These are phyloP conservation scores for Xestoiulus laeticollis DNA, from an alignment of 2,888 invertebrate genomes.

Conservation along the genomic window DNA sequence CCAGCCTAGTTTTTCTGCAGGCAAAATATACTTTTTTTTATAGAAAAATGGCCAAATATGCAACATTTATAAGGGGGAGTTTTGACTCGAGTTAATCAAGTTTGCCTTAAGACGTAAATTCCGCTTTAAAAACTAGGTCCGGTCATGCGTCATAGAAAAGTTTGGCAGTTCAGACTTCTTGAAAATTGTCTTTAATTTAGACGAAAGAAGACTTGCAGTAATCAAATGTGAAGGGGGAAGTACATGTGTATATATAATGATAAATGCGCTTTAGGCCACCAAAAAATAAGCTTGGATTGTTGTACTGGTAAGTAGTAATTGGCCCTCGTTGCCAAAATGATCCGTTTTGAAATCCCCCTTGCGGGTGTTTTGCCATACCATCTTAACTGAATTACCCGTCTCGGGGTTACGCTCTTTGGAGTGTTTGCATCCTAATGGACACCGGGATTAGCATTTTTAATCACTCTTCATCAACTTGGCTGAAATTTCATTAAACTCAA, in stretches of 20 bases:
- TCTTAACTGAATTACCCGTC: not conserved
- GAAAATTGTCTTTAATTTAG: not conserved
- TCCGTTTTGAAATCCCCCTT: not conserved
- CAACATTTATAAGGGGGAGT: not conserved
- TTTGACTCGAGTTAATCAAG: not conserved
- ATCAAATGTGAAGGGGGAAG: not conserved
- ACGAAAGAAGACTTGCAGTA: slow-evolving; percentile 10
- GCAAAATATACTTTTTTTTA: not conserved
- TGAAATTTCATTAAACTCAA: slow-evolving; percentile 19
- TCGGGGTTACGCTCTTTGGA: not conserved
- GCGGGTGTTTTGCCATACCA: not conserved
- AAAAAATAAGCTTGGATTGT: not conserved
- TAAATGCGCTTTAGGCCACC: not conserved
- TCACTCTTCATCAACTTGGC: slow-evolving; percentile 19
- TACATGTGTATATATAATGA: not conserved
- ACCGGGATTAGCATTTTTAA: slow-evolving; percentile 36
- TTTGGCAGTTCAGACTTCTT: not conserved
- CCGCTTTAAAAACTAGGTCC: not conserved
- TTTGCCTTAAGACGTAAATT: slow-evolving; percentile 24
- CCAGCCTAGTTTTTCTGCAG: not conserved
- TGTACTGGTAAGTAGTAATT: not conserved
- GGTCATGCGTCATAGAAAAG: not conserved
- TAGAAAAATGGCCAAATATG: not conserved
- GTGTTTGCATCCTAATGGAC: not conserved
- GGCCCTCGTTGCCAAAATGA: slow-evolving; percentile 2